Conservation (phyloP, 2,888 invertebrate genomes). For the Lycophotia porphyrea region DNA sequence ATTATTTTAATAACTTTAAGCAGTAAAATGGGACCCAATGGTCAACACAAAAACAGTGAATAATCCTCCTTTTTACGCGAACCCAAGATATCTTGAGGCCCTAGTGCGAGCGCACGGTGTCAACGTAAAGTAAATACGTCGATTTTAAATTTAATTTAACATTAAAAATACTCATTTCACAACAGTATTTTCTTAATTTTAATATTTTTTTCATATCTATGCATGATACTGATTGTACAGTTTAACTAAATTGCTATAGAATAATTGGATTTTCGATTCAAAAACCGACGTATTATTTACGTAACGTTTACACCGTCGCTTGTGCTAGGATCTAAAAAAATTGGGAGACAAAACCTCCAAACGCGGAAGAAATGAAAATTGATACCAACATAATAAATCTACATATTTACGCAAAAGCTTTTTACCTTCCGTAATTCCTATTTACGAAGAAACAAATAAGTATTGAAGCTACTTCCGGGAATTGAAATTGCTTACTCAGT, state of each 20-base stretch:
- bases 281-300: neutral
- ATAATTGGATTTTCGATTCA: neutral
- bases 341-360: conserved; percentile 30
- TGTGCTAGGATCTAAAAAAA: conserved; percentile 2
- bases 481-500: conserved; percentile 50
- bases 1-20: neutral
- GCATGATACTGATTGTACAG: neutral
- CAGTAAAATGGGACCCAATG: neutral
- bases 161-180: neutral
- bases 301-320: neutral
- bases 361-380: conserved; percentile 35
- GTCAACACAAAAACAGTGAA: neutral
- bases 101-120: neutral
- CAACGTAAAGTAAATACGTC: neutral
- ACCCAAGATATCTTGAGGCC: no score
- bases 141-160: no score
- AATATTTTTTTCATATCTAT: neutral
- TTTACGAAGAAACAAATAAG: conserved; percentile 56
- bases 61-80: neutral
- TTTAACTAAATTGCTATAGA: neutral
- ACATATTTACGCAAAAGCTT: conserved; percentile 49
- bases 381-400: conserved; percentile 54
- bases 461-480: conserved; percentile 50
- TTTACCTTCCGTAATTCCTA: conserved; percentile 42
- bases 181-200: neutral